These are phyloP conservation scores for Myrmecobius fasciatus DNA, from an alignment of 2,113 vertebrate genomes.

Conservation along the genomic window DNA sequence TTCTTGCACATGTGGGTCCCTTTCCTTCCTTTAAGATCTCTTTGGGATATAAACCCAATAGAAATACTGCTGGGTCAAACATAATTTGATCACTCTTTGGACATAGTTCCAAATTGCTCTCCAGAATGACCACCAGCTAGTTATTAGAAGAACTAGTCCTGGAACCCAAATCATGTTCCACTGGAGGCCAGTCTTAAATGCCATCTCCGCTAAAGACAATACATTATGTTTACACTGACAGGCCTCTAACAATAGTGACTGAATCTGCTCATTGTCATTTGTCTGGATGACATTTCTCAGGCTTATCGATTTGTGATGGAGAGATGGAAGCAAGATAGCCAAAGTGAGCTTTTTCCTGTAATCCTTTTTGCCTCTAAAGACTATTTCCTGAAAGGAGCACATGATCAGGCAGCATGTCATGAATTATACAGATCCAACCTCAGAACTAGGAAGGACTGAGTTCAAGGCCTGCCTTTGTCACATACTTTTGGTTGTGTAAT, in stretches of 20 bases:
- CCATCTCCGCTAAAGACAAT: conserved; percentile 19
- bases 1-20: too few relatives aligned
- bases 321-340: not conserved
- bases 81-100: too few relatives aligned
- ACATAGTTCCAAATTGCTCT: too few relatives aligned
- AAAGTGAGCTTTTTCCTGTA: not conserved
- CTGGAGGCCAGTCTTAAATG: not conserved
- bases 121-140: too few relatives aligned
- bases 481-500: not conserved
- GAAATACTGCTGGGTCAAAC: too few relatives aligned
- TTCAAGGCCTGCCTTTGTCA: not conserved
- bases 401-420: not conserved
- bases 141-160: not conserved
- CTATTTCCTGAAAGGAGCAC: conserved; percentile 8
- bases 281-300: conserved; percentile 5
- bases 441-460: not conserved
- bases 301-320: not conserved
- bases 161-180: not conserved
- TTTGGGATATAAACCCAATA: too few relatives aligned
- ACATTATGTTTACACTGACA: not conserved
- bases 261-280: not conserved
- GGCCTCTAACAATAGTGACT: conserved; percentile 10
- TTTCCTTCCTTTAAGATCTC: too few relatives aligned
- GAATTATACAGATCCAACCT: not conserved
- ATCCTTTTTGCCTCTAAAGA: not conserved